Percentiles rank a stretch among this genome's conserved stretches.
These are phyloP conservation scores for Cenopis cana DNA, from an alignment of 2,888 invertebrate genomes.

Conservation along the genomic window DNA sequence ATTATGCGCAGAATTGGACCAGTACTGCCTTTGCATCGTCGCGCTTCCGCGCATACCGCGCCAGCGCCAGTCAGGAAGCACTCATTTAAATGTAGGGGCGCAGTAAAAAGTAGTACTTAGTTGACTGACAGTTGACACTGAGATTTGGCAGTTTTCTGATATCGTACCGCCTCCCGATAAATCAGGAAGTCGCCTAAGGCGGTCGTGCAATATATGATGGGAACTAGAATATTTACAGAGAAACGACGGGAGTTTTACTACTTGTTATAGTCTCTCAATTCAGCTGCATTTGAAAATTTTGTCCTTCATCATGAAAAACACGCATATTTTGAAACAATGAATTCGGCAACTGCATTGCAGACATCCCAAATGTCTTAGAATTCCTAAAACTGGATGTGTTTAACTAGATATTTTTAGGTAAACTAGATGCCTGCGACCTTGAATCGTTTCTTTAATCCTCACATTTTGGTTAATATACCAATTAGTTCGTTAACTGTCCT, in stretches of 20 bases:
- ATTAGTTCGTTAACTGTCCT: too few species aligned
- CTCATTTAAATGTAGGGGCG: too few species aligned
- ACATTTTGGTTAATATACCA: too few species aligned
- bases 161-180: too few species aligned
- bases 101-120: too few species aligned
- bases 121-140: too few species aligned
- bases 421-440: not conserved
- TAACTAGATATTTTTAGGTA: not conserved
- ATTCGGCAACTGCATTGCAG: not conserved
- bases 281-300: slow-evolving; percentile 2
- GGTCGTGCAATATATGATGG: not conserved
- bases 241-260: not conserved
- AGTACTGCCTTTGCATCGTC: too few species aligned
- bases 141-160: too few species aligned
- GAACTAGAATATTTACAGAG: slow-evolving; percentile 13
- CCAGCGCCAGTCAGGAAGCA: too few species aligned
- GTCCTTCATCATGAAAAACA: not conserved
- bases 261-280: slow-evolving; percentile 2
- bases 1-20: too few species aligned
- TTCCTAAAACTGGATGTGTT: not conserved
- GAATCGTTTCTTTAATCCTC: not conserved
- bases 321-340: not conserved
- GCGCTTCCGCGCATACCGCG: too few species aligned
- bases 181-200: slow-evolving; percentile 23
- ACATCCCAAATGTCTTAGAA: not conserved